Evolutionary conservation across 1,140 invertebrate species (phyloP), one percentile per base, ranked within the genome.

Genomic region (Thrips palmi): DNA sequence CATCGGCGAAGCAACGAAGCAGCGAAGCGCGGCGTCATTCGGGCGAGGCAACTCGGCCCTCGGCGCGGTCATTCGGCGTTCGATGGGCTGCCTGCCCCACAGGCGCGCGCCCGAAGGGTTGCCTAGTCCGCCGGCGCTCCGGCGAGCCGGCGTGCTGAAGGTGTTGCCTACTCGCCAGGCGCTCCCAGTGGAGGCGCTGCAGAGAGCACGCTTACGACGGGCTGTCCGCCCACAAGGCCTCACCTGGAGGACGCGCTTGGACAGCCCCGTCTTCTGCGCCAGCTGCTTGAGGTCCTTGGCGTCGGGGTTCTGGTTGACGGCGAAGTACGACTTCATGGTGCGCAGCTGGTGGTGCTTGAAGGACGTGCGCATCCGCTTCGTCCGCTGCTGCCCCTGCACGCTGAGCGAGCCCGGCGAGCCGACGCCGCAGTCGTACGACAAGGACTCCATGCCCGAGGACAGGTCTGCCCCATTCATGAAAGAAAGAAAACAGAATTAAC

Each of bases 321-420:
- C 77, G 56, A 97, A 97, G 57, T 94, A 96, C 12, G 80, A 83
- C 59, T 96, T 96, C 91, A 97, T 96, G 2, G 87, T 92, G 33
- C 87, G 60, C n/a, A 97, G 67, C 53, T 96, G 91, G 57, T 94
- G 86, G 54, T 94, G 89, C 52, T 93, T 93, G 64, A 94, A 94
- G 45, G 85, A 91, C n/a, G 88, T 93, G 25, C 88, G 63, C 77
- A 92, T 89, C 31, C 88, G 69, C 58, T 93, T 92, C 19, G 85
- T 88, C 37, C 78, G 55, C 50, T 74, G 67, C 47, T 55, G 63
- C 5, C 33, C 22, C 30, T 45, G 44, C 10, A 59, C 50, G 15
- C 49, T 45, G 15, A 39, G 35, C 19, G 41, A 43, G 0, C 71
- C 71, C 0, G 77, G 76, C 0, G 77, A 80, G 2, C 73, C 70